phyloP scores from a whole-genome alignment of 1,140 invertebrate genomes.

The Cataglyphis hispanica region DNA sequence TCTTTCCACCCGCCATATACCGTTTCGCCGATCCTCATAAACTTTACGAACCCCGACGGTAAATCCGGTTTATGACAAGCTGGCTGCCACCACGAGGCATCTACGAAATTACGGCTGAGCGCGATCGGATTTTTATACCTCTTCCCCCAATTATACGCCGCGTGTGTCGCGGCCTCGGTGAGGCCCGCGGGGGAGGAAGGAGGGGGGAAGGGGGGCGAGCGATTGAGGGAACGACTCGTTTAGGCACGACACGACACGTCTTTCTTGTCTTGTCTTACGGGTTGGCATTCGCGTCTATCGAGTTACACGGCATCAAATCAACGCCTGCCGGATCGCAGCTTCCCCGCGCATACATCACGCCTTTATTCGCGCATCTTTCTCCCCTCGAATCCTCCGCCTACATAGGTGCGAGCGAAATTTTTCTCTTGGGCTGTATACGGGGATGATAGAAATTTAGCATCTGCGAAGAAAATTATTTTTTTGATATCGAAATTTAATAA shows the following conservation, averaged over 20 bases:
- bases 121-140: constrained; percentile 80
- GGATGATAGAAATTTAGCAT: not conserved
- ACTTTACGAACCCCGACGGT: constrained; percentile 81
- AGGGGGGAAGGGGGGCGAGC: not conserved
- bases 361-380: not conserved
- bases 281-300: constrained; percentile 44
- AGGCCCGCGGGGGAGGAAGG: too few relatives aligned
- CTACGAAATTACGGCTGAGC: constrained; percentile 81
- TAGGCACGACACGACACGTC: constrained; percentile 43
- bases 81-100: constrained; percentile 80
- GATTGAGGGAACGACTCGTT: constrained; percentile 53
- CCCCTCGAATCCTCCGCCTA: too few relatives aligned
- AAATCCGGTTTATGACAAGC: constrained; percentile 83
- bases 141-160: constrained; percentile 58
- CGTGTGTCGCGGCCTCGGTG: constrained; percentile 7
- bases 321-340: not conserved
- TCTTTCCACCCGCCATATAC: constrained; percentile 69
- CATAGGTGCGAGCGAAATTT: not conserved
- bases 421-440: not conserved
- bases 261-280: not conserved
- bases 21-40: constrained; percentile 83
- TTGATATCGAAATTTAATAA: not conserved
- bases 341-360: constrained; percentile 29
- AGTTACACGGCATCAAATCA: constrained; percentile 61
- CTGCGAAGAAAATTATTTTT: not conserved